phyloP scores from a whole-genome alignment of 2,113 vertebrate genomes.

The Climacteris rufus region DNA sequence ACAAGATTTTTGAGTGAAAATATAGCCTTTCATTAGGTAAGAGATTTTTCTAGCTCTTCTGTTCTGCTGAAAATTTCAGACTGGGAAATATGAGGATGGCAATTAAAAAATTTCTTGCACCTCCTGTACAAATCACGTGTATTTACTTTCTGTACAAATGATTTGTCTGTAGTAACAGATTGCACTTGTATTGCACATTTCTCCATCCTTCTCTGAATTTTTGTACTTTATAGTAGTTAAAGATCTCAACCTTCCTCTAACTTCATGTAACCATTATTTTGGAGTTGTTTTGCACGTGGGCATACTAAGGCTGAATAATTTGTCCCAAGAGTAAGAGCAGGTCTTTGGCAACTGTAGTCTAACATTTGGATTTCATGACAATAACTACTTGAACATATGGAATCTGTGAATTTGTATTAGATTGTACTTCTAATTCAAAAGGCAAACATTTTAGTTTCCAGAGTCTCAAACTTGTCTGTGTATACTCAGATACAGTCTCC shows the following conservation, averaged over 20 bases:
- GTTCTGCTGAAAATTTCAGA: not conserved
- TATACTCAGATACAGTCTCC: not conserved
- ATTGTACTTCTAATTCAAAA: not conserved
- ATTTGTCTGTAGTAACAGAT: not conserved
- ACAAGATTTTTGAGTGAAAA: not conserved
- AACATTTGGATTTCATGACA: not conserved
- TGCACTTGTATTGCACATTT: not conserved
- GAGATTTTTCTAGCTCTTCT: not conserved
- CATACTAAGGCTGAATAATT: not conserved
- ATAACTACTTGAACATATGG: not conserved
- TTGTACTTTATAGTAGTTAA: not conserved
- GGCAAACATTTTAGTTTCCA: not conserved
- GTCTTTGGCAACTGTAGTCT: not conserved
- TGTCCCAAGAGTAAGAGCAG: not conserved
- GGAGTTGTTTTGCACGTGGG: not conserved
- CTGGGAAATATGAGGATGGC: not conserved
- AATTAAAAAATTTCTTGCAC: not conserved
- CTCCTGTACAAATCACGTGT: not conserved
- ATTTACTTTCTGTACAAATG: not conserved
- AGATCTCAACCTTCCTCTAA: not conserved
- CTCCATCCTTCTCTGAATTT: not conserved
- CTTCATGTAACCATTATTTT: not conserved
- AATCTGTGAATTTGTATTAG: not conserved
- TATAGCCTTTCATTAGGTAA: not conserved
- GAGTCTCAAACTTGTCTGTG: not conserved